These are phyloP conservation scores for Psylliodes chrysocephalus DNA, from an alignment of 2,888 invertebrate genomes.

Conservation along the genomic window DNA sequence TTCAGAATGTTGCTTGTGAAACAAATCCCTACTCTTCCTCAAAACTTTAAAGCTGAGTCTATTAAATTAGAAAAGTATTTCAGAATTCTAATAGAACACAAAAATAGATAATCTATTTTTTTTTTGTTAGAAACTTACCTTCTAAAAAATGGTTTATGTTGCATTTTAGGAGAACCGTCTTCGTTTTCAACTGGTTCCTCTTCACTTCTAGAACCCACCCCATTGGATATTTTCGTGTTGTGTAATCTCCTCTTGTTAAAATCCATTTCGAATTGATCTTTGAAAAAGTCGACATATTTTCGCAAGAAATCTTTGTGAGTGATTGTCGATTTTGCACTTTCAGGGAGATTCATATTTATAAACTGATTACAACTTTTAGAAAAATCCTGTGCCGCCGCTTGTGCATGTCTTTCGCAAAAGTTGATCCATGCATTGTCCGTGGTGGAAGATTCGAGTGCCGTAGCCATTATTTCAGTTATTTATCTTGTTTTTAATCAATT, in stretches of 20 bases:
- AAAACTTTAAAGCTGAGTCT: constrained; percentile 87
- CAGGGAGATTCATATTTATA: constrained; percentile 76
- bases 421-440: constrained; percentile 72
- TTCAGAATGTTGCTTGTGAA: constrained; percentile 91
- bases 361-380: constrained; percentile 86
- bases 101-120: too few species aligned
- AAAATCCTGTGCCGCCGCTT: constrained; percentile 86
- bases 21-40: constrained; percentile 83
- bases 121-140: constrained; percentile 65
- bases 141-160: constrained; percentile 85
- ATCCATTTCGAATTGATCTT: constrained; percentile 86
- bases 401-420: constrained; percentile 89
- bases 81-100: too few species aligned
- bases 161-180: constrained; percentile 81
- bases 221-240: constrained; percentile 64
- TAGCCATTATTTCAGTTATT: constrained; percentile 51
- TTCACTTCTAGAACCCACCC: constrained; percentile 57
- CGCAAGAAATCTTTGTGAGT: constrained; percentile 83
- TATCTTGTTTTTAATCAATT: constrained; percentile 26
- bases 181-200: constrained; percentile 78
- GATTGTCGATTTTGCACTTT: constrained; percentile 72
- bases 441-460: constrained; percentile 52
- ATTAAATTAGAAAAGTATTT: too few species aligned
- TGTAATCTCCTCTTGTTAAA: constrained; percentile 69
- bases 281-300: constrained; percentile 86